Conservation (phyloP, 2,113 vertebrate genomes). For the Cavia porcellus region DNA sequence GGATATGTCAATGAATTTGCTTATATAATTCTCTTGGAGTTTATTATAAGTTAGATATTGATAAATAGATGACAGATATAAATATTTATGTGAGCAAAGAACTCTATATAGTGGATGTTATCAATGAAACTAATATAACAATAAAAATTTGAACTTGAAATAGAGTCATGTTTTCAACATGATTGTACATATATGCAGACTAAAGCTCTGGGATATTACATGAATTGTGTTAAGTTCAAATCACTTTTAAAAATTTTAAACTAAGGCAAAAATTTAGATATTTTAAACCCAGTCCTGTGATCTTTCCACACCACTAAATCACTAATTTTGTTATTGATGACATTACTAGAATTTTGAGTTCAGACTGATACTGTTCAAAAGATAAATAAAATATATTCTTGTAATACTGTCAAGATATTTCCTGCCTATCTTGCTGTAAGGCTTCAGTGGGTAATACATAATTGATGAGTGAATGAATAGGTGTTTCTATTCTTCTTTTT, state of each 20-base stretch:
- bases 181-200: neutral
- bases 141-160: neutral
- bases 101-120: neutral
- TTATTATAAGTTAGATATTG: neutral
- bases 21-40: neutral
- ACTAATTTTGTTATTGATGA: conserved; percentile 8
- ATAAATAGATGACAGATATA: neutral
- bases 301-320: neutral
- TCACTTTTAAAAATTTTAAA: neutral
- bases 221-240: neutral
- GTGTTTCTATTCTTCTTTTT: neutral
- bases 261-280: neutral
- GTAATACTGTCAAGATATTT: neutral
- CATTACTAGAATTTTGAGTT: neutral
- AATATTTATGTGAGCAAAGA: neutral
- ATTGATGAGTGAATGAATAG: neutral
- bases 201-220: neutral
- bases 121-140: conserved; percentile 5
- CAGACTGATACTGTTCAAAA: conserved; percentile 49
- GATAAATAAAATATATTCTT: conserved; percentile 16
- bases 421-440: neutral
- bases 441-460: neutral
- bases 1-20: neutral
- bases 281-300: neutral
- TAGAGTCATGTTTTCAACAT: conserved; percentile 1